These are phyloP conservation scores for Sinocyclocheilus maitianheensis DNA, from an alignment of 2,113 vertebrate species.

Conservation along the genomic window DNA sequence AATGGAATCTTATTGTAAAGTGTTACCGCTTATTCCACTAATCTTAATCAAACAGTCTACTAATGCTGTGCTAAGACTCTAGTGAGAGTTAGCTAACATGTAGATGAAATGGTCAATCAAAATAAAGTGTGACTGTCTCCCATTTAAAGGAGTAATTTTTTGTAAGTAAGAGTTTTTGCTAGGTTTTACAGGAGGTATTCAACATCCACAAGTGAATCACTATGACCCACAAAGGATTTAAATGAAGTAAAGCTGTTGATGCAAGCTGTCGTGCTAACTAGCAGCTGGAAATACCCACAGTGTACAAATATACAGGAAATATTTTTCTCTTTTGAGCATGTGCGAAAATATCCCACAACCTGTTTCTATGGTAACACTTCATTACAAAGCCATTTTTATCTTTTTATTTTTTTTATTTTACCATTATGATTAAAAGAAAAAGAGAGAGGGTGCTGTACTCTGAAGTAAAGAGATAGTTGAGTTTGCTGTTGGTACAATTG, in stretches of 20 bases:
- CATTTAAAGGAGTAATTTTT: background rate
- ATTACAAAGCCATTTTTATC: conserved; percentile 67
- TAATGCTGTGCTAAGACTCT: too few relatives aligned
- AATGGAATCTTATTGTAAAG: too few relatives aligned
- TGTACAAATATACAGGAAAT: conserved; percentile 44
- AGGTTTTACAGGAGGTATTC: background rate
- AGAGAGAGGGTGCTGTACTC: conserved; percentile 36
- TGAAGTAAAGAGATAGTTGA: background rate
- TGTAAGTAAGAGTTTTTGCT: background rate
- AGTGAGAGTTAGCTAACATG: too few relatives aligned
- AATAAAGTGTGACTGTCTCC: background rate
- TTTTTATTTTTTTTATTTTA: conserved; percentile 65
- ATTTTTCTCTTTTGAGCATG: conserved; percentile 40
- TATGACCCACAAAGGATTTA: background rate
- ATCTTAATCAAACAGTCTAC: too few relatives aligned
- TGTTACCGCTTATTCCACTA: too few relatives aligned
- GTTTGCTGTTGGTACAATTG: conserved; percentile 27
- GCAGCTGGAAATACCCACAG: conserved; percentile 52
- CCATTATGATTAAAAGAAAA: conserved; percentile 69
- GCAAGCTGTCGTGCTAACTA: background rate
- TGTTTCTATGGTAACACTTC: conserved; percentile 77
- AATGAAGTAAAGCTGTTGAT: conserved; percentile 19
- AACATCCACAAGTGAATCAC: background rate
- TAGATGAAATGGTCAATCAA: too few relatives aligned
- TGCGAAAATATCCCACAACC: conserved; percentile 48